Conservation (phyloP, 2,888 invertebrate species). For the Cataglyphis albicans region DNA sequence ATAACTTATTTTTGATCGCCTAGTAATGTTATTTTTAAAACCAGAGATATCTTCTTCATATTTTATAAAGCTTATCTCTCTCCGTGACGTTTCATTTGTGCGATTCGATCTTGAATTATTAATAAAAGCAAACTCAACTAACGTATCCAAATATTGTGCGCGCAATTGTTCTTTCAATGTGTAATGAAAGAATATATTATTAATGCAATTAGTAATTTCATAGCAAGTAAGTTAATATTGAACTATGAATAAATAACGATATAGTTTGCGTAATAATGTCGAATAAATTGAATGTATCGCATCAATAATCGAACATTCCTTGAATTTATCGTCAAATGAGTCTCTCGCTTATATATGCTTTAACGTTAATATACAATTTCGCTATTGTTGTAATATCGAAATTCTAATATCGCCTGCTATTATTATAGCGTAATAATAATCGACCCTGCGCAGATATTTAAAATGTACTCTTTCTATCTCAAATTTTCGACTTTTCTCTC, state of each 20-base stretch:
- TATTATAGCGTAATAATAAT: constrained; percentile 19
- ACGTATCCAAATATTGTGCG: constrained; percentile 35
- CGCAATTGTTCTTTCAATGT: constrained; percentile 43
- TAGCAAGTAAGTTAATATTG: constrained; percentile 43
- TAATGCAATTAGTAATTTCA: constrained; percentile 45
- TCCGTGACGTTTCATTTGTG: not conserved
- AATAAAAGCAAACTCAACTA: constrained; percentile 43
- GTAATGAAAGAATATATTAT: constrained; percentile 49
- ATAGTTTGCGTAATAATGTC: constrained; percentile 42
- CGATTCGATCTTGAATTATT: constrained; percentile 28
- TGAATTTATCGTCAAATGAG: constrained; percentile 21
- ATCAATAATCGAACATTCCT: constrained; percentile 48
- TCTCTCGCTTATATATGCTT: not conserved
- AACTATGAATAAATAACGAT: constrained; percentile 36
- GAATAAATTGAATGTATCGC: constrained; percentile 47
- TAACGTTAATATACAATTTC: constrained; percentile 9
- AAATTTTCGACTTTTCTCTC: not conserved
- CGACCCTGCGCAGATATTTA: too few relatives aligned
- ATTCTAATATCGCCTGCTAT: not conserved
- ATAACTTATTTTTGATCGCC: not conserved
- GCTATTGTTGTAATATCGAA: not conserved
- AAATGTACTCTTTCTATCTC: not conserved
- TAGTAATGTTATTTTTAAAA: not conserved
- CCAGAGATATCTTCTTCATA: not conserved
- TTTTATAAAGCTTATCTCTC: not conserved